Evolutionary conservation across 2,888 invertebrate genomes (phyloP), one percentile per base, ranked within the genome.

Genomic region (Drosophila gaucha): DNA sequence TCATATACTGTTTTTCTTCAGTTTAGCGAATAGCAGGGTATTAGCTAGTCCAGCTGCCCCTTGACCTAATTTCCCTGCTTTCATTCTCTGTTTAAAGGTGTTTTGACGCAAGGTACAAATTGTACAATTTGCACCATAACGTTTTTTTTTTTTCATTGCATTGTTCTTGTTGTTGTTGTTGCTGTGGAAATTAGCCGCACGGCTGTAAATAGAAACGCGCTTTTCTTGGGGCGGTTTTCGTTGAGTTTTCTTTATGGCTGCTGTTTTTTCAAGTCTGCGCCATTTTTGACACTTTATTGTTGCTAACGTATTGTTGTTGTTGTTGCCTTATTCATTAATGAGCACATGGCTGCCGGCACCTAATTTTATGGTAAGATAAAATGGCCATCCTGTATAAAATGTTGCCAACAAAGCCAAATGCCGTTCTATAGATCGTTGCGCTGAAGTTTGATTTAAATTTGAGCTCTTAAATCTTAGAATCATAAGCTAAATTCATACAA

Each of bases 251-350:
- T n/a, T n/a, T n/a, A n/a, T n/a, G 33, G 55, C 52, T 65, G 46
- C 30, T 56, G 49, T 49, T 39, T 64, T 50, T 51, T 67, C 60
- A 41, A 66, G 66, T 66, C 59, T 50, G 64, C 78, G 68, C 67
- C 76, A 78, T 74, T 84, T 83, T 54, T 74, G 82, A 76, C 87
- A 82, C 78, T 85, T 76, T 67, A 51, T 67, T 68, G 74, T 73
- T 66, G 58, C 68, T 59, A 41, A 38, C 26, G 35, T 12, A 38
- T 50, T 50, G 49, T 16, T 43, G 46, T 9, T 33, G 64, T 41
- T 51, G 47, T 9, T 24, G 50, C 35, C 38, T 12, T 55, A 30
- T 59, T 75, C 80, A 74, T 78, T 78, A 67, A 67, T 51, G 38
- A 41, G 57, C 76, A 50, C 72, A 67, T 64, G 64, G 67, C 57